Evolutionary conservation across 2,113 vertebrate genomes (phyloP), one percentile per base, ranked within the genome.

Genomic region (Phodopus roborovskii): DNA sequence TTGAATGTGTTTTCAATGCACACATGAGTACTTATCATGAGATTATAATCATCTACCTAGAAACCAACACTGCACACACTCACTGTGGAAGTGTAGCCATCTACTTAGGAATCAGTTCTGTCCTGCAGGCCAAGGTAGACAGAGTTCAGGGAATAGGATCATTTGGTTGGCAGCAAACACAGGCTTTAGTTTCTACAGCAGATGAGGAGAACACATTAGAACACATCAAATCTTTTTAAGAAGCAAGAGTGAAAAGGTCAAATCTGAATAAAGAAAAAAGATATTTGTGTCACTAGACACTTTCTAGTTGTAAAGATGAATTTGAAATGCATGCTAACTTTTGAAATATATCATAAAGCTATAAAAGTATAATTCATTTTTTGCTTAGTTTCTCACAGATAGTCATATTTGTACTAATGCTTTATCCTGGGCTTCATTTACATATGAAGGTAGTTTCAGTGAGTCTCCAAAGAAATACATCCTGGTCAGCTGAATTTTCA

Each of bases 31-130:
- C 36, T 89, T 96, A 95, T 60, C 53, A 75, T 82, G 95, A 96
- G 84, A 94, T 96, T 92, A 97, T 62, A 95, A 94, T 78, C 33
- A 12, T 16, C 97, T 96, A 93, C 96, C 94, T 90, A 96, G 93
- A 94, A 96, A 97, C 94, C 96, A 97, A 48, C 60, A 92, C 56
- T 66, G 81, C 2, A 90, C 87, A 88, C 88, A 94, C 24, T 87
- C 95, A 95, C 56, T 53, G 81, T 77, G 95, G 95, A 81, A 96
- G 95, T 93, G 94, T 62, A 96, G 94, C 82, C 30, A 6, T 20
- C 97, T 95, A 94, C 94, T 94, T 91, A 95, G 92, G 95, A 97
- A 97, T 96, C 95, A 96, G 96, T 95, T 97, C 97, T 98, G 98
- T 85, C 97, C 97, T 97, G 97, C 98, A 98, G 97, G 95, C 96